A percentile compares a stretch with the other conserved stretches of the same genome.
phyloP scores from a whole-genome alignment of 2,113 vertebrate species.

The Campylorhamphus procurvoides region DNA sequence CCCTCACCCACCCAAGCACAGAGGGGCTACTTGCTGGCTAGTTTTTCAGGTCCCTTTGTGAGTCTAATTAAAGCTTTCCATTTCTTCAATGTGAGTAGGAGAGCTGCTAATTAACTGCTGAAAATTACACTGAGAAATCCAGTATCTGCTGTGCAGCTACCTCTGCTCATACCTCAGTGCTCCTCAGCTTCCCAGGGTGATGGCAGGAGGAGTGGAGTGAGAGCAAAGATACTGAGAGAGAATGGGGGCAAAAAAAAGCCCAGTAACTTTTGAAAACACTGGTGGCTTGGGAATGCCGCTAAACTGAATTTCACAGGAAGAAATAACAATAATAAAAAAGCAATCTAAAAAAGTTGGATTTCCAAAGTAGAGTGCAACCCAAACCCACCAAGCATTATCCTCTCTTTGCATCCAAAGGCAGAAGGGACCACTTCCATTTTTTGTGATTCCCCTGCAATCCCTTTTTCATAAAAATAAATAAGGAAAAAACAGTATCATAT shows the following conservation, averaged over 20 bases:
- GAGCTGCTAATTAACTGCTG: conserved; percentile 14
- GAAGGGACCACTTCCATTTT: not conserved
- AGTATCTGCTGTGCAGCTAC: not conserved
- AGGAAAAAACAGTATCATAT: not conserved
- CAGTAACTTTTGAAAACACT: not conserved
- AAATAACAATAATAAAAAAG: not conserved
- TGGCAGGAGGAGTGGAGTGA: not conserved
- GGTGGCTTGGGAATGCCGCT: not conserved
- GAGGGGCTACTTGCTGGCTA: not conserved
- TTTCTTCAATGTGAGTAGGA: not conserved
- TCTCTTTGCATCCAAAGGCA: not conserved
- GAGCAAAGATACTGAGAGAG: not conserved
- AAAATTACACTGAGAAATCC: not conserved
- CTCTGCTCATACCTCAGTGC: not conserved
- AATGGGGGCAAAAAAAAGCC: not conserved
- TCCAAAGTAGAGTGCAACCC: not conserved
- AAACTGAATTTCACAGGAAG: not conserved
- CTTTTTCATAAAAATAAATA: not conserved
- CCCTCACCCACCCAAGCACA: not conserved
- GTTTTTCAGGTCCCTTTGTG: not conserved
- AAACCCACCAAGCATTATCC: not conserved
- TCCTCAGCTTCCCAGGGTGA: not conserved
- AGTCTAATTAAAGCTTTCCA: not conserved
- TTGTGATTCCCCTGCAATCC: not conserved
- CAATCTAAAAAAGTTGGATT: not conserved